These are phyloP conservation scores for Protobothrops flavoviridis DNA, from an alignment of 2,113 vertebrate genomes.

Conservation along the genomic window DNA sequence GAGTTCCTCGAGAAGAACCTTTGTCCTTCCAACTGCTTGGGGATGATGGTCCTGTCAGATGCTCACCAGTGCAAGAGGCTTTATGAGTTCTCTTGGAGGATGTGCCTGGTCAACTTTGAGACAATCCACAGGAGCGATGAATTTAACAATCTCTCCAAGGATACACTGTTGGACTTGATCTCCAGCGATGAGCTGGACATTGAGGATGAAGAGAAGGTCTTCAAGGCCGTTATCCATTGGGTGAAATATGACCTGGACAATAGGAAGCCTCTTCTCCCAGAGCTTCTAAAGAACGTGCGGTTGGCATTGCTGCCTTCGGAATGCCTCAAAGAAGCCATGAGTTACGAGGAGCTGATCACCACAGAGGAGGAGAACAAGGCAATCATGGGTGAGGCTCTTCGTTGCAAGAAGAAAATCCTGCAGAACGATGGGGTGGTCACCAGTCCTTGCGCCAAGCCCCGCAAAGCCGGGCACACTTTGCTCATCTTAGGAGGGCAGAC, in stretches of 20 bases:
- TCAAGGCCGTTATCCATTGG: conserved; percentile 88
- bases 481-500: conserved; percentile 93
- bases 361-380: conserved; percentile 80
- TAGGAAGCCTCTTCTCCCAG: conserved; percentile 79
- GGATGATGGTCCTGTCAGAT: conserved; percentile 91
- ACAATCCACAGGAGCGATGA: conserved; percentile 84
- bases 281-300: conserved; percentile 83
- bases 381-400: conserved; percentile 88
- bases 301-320: conserved; percentile 87
- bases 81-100: conserved; percentile 89
- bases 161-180: conserved; percentile 86
- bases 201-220: conserved; percentile 89
- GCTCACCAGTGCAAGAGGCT: conserved; percentile 92
- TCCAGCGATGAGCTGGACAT: conserved; percentile 93
- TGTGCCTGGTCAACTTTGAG: conserved; percentile 92
- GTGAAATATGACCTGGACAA: conserved; percentile 79
- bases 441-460: conserved; percentile 87
- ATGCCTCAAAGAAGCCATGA: conserved; percentile 84
- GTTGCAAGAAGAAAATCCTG: conserved; percentile 87
- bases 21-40: conserved; percentile 89
- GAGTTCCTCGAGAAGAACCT: conserved; percentile 94
- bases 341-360: conserved; percentile 84
- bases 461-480: conserved; percentile 90
- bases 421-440: conserved; percentile 89
- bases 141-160: conserved; percentile 87